Evolutionary conservation across 2,888 invertebrate species (phyloP).

Genomic region (Epistrophe eligans): DNA sequence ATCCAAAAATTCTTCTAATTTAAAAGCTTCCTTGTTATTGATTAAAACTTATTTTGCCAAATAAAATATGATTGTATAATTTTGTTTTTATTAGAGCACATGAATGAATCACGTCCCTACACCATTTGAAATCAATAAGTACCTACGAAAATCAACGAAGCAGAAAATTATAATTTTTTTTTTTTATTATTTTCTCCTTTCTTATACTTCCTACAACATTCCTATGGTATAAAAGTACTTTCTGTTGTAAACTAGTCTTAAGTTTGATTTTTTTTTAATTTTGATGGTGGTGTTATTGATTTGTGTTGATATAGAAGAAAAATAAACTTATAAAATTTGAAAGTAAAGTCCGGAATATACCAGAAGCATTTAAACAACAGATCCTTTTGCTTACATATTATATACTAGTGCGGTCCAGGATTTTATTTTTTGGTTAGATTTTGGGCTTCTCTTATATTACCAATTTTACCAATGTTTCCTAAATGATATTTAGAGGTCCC

Average conservation of each 20-base stretch:
- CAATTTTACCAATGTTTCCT: too few relatives aligned
- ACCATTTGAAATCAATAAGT: conserved; percentile 34
- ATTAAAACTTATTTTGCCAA: not conserved
- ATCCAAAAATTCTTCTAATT: conserved; percentile 4
- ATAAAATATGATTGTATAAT: conserved; percentile 3
- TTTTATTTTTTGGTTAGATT: too few relatives aligned
- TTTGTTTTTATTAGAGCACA: not conserved
- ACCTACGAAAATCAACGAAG: conserved; percentile 6
- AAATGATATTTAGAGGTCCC: too few relatives aligned
- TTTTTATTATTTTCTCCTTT: conserved; percentile 8
- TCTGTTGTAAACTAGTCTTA: not conserved
- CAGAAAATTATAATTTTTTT: conserved; percentile 40
- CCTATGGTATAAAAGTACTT: conserved; percentile 16
- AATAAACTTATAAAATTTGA: not conserved
- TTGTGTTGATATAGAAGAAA: not conserved
- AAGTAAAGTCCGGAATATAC: too few relatives aligned
- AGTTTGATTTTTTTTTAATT: not conserved
- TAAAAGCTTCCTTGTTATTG: conserved; percentile 10
- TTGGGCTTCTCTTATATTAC: too few relatives aligned
- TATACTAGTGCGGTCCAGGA: too few relatives aligned
- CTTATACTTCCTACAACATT: not conserved
- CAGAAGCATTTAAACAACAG: too few relatives aligned
- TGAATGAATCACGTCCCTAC: conserved; percentile 16
- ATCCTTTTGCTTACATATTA: too few relatives aligned
- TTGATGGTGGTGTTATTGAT: not conserved